A percentile compares a stretch with the other conserved stretches of the same genome.
Evolutionary conservation across 2,797 vertebrate genomes (phyloP).

Genomic region (Myotis daubentonii): DNA sequence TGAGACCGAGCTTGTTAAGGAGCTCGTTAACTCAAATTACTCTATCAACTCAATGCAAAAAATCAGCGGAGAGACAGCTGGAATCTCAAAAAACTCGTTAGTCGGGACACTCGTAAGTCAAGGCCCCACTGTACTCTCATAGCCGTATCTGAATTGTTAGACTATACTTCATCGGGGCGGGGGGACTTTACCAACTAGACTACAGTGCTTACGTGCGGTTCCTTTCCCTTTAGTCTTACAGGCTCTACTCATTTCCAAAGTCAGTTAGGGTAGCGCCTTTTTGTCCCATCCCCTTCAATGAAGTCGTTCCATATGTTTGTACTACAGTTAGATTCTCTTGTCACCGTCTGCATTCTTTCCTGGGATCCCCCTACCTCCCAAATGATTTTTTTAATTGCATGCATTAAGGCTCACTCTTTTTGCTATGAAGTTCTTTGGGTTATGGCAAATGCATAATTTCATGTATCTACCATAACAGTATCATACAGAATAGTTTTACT

Average conservation of each 20-base stretch:
- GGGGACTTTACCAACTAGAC: not conserved
- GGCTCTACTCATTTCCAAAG: not conserved
- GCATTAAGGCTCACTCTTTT: not conserved
- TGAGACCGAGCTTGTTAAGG: no score
- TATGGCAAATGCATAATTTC: not conserved
- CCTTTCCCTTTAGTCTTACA: not conserved
- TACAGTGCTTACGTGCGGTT: not conserved
- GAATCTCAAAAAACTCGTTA: no score
- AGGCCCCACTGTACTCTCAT: no score
- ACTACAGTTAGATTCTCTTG: not conserved
- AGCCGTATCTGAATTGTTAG: not conserved
- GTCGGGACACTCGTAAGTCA: no score
- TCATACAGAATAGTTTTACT: not conserved
- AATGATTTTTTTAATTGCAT: not conserved
- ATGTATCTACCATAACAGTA: not conserved
- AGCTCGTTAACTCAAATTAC: no score
- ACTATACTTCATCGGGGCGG: fast-evolving
- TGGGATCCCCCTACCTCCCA: not conserved
- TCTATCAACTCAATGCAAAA: no score
- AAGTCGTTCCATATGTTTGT: not conserved
- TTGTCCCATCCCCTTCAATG: not conserved
- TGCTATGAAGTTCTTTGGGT: not conserved
- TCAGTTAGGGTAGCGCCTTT: not conserved
- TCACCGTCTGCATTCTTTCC: not conserved
- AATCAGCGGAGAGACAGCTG: no score